Evolutionary conservation across 2,797 vertebrate genomes (phyloP), one percentile per base, ranked within the genome.

Genomic region (Calcarius lapponicus): DNA sequence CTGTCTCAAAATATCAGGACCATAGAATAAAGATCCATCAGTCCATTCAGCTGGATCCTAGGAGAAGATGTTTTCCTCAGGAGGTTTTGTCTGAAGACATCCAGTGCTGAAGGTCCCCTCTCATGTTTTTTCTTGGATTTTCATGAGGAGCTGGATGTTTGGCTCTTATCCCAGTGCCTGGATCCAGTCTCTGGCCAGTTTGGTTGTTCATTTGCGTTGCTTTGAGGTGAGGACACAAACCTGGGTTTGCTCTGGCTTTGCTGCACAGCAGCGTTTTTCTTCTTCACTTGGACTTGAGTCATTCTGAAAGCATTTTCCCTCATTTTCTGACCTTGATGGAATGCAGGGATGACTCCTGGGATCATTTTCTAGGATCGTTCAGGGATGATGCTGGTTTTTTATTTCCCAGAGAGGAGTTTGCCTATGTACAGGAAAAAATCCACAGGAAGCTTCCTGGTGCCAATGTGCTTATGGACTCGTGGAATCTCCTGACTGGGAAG

Each of bases 381-480:
- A 40, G 34, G 29, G 20, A 26, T 42, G 25, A 6, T 5, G 10
- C 38, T 53, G 21, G 1, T 5, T 40, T 57, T 48, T 28, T 61
- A 13, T 45, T 86, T 57, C 60, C 69, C 29, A 47, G 17, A 7
- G 7, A 70, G 28, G 8, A 43, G n/a, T 47, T 48, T 70, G 19
- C 24, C 38, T 11, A 32, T 38, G 13, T 42, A 8, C 21, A 15
- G 22, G 26, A 53, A 51, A 76, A 80, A 66, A 13, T 21, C 36
- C 50, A 4, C 21, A 34, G 26, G 45, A 43, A 26, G 13, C 18
- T 57, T 66, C 5, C 7, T 7, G 15, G 17, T n/a, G 11, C 21
- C 48, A 4, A 14, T 14, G 18, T 2, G 0, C 26, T 28, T 43
- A 5, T 3, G 7, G 47, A 45, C 13, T 25, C 13, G 11, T 11